Percentiles rank a stretch among this genome's conserved stretches.
phyloP scores from a whole-genome alignment of 2,113 vertebrate genomes.

The Melanotaenia duboulayi region DNA sequence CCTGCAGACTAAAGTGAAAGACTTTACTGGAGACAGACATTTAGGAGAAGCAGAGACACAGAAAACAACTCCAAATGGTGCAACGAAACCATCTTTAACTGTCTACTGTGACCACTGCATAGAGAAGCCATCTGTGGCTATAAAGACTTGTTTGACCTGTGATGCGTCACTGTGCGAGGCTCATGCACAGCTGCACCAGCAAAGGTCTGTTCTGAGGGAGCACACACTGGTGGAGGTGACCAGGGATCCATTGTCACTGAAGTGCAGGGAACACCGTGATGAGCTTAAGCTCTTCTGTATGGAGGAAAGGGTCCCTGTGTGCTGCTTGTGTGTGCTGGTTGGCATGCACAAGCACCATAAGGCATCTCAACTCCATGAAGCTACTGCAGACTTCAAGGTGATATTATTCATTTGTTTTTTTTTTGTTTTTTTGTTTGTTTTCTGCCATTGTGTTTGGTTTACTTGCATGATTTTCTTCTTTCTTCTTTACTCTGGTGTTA shows the following conservation, averaged over 20 bases:
- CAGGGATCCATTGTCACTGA: conserved; percentile 73
- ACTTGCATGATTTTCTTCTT: background rate
- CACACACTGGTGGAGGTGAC: conserved; percentile 80
- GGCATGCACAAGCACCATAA: conserved; percentile 78
- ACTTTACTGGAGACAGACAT: conserved; percentile 20
- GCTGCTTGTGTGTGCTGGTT: conserved; percentile 78
- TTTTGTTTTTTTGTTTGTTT: background rate
- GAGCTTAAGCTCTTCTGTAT: conserved; percentile 81
- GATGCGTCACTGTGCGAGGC: conserved; percentile 79
- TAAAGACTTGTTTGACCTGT: conserved; percentile 80
- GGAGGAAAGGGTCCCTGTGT: conserved; percentile 74
- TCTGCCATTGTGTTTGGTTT: background rate
- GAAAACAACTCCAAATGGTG: conserved; percentile 4
- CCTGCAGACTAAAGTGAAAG: conserved; percentile 70
- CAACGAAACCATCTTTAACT: conserved; percentile 16
- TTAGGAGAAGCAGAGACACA: background rate
- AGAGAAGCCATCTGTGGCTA: conserved; percentile 69
- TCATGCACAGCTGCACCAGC: conserved; percentile 76
- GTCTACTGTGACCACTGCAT: conserved; percentile 82
- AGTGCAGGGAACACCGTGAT: conserved; percentile 80
- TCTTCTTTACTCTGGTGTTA: background rate
- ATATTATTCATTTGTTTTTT: background rate
- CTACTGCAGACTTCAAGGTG: conserved; percentile 77
- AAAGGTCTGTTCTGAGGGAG: conserved; percentile 71
- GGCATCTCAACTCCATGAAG: conserved; percentile 70